Evolutionary conservation across 30 jellyfish, hydroid and myxozoan genomes (phyloP), one percentile per base, ranked within the genome.

Genomic region (Cassiopea andromeda): DNA sequence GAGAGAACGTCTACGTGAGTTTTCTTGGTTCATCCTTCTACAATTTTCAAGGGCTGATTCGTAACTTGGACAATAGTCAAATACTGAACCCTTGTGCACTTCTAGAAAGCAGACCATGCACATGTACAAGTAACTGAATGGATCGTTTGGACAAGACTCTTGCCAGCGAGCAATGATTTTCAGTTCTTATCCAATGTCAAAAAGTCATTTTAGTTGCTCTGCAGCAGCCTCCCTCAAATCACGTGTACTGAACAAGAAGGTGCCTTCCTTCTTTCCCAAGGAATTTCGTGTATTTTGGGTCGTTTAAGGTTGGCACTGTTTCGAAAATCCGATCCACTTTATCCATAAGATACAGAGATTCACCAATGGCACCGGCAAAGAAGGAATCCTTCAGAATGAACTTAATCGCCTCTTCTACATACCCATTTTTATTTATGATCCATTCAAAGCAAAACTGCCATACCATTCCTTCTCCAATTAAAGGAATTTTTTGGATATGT

Each of bases 371-470:
- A 44, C 73, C 46, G 75, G 61, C 44, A 85, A 86, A 86, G 73
- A 86, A 86, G 70, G 66, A 80, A 68, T 48, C 67, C 1, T 27
- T 44, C 68, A 75, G 79, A 69, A 86, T 75, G 83, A 38, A 77
- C 43, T 68, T 45, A 3, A 86, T 12, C 46, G 89, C 93, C 47
- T 61, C 77, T 60, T 86, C 89, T n/a, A 76, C 93, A 76, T 86
- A 64, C 2, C 59, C 6, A 16, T 76, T 84, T 18, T 86, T 75
- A 69, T 49, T 58, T 15, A 86, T 76, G 9, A 86, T 46, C 93
- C 93, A 75, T 17, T 86, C 93, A 48, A 86, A 67, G 66, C 93
- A 86, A 66, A 86, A 86, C 68, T 75, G 89, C 93, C 93, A 86
- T 16, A 86, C 93, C 46, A 58, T 75, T 12, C 75, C 79, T 48